Percentiles rank a stretch among this genome's conserved stretches.
These are phyloP conservation scores for Amphipyra berbera DNA, from an alignment of 2,888 invertebrate species.

Conservation along the genomic window DNA sequence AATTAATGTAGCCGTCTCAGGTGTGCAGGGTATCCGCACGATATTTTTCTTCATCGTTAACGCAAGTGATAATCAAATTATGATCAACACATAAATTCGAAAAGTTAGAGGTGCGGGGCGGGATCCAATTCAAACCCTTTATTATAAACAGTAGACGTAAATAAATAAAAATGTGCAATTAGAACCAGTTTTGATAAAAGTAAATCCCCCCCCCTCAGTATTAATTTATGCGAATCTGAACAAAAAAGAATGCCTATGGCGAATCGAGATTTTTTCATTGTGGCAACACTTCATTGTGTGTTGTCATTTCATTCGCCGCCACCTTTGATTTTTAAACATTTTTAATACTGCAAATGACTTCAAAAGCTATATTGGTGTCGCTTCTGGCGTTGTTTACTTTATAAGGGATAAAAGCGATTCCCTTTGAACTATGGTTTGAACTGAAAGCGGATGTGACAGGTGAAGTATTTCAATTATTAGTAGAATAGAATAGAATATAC, in stretches of 20 bases:
- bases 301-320: neutral
- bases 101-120: no score
- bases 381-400: conserved; percentile 4
- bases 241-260: neutral
- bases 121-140: no score
- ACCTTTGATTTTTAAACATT: neutral
- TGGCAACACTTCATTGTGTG: no score
- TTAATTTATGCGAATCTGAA: conserved; percentile 3
- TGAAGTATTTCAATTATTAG: no score
- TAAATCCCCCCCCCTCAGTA: neutral
- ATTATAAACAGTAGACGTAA: no score
- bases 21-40: no score
- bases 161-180: no score
- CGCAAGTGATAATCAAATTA: no score
- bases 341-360: conserved; percentile 10
- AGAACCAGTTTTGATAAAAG: neutral
- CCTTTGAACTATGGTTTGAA: neutral
- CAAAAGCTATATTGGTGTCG: conserved; percentile 7
- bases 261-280: neutral
- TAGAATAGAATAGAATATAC: no score
- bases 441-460: neutral
- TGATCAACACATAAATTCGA: no score
- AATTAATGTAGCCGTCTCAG: no score
- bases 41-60: no score
- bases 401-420: conserved; percentile 2